Evolutionary conservation across 2,888 invertebrate genomes (phyloP), one percentile per base, ranked within the genome.

Genomic region (Cheilosia variabilis): DNA sequence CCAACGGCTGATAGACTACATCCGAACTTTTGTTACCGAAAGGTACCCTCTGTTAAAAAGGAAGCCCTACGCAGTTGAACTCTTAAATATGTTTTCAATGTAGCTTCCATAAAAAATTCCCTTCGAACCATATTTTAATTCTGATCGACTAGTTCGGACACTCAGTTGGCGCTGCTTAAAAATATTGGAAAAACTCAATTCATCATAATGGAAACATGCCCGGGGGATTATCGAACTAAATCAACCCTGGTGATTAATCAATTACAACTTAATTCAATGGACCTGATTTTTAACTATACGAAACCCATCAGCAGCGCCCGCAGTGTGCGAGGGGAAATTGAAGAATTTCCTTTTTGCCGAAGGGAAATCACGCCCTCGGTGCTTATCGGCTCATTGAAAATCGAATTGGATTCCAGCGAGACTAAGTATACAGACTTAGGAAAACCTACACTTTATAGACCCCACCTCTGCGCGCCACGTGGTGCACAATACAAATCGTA

Each of bases 231-330:
- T 37, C 13, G 13, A 37, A 37, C 57, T 17, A 52, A 43, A 41
- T 17, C 22, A 58, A 52, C 45, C 15, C 52, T 13, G 65, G 52
- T 15, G 58, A 72, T 72, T 79, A 72, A 79, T 79, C 79, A 79
- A 79, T 79, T 72, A 72, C 37, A 62, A 31, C 41, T 45, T 60
- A 72, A 79, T 72, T 31, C 65, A 43, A 19, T 10, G 50, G 27
- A 13, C 24, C 31, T 58, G 43, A 22, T 52, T 22, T 43, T 71
- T 58, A 34, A 63, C 24, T 69, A 31, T 17, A 43, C 37, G 34
- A 69, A 57, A 45, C 19, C 45, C 45, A 19, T 15, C 13, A 19
- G n/a, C 68, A 24, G 13, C 7, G 9, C 24, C 5, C 22, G 9
- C 27, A 27, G 34, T 13, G 7, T 47, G 19, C 2, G 57, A 41